phyloP scores from a whole-genome alignment of 2,113 vertebrate genomes.

The Lasiurus cinereus region DNA sequence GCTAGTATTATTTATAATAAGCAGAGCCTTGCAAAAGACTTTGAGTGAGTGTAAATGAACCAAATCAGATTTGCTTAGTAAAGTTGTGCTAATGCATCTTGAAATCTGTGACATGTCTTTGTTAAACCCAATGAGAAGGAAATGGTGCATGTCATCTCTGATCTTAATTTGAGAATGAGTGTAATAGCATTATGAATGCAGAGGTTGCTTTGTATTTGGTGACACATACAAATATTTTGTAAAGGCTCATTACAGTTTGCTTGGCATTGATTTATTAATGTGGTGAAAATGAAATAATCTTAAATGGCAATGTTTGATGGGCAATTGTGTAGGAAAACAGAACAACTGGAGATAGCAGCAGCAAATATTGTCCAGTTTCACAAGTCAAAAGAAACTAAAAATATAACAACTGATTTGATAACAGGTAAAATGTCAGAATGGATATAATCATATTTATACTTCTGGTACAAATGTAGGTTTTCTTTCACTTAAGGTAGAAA shows the following conservation, averaged over 20 bases:
- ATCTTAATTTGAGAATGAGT: constrained; percentile 5
- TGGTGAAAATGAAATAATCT: not conserved
- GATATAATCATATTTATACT: not conserved
- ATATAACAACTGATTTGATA: not conserved
- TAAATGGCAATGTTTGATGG: not conserved
- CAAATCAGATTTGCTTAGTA: not conserved
- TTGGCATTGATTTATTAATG: not conserved
- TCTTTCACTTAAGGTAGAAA: not conserved
- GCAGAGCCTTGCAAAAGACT: not conserved
- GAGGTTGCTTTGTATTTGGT: not conserved
- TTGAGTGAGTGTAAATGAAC: not conserved
- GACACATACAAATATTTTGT: not conserved
- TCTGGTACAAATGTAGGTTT: not conserved
- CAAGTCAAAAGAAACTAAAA: not conserved
- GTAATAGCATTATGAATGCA: not conserved
- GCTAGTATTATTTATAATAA: not conserved
- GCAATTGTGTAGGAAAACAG: not conserved
- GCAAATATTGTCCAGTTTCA: not conserved
- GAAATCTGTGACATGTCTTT: not conserved
- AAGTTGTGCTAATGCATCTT: not conserved
- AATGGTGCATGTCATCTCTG: not conserved
- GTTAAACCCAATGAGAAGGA: not conserved
- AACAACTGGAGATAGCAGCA: not conserved
- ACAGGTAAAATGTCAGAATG: not conserved
- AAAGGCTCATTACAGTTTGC: not conserved